Conservation (phyloP, 1,140 invertebrate genomes). For the Thalassaphorura encarpata region DNA sequence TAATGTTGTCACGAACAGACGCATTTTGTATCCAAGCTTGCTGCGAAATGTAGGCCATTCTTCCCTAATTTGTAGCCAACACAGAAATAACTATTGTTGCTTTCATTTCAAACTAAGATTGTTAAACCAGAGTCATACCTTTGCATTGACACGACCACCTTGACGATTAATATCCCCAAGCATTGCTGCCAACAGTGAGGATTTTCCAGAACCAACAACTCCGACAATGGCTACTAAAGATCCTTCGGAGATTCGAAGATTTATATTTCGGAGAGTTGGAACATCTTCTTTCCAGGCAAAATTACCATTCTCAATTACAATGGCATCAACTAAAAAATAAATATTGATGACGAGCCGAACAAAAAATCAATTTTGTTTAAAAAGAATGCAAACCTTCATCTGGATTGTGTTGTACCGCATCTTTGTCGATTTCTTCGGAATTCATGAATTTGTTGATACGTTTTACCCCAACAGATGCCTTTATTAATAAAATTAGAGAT, state of each 20-base stretch:
- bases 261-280: conserved; percentile 33
- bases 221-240: conserved; percentile 42
- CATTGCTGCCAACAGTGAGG: conserved; percentile 45
- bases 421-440: conserved; percentile 35
- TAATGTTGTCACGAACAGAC: conserved; percentile 43
- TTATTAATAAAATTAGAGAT: conserved; percentile 8
- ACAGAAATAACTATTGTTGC: too few species aligned
- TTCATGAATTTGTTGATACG: conserved; percentile 37
- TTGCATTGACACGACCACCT: conserved; percentile 38
- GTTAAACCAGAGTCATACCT: too few species aligned
- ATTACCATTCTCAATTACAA: conserved; percentile 62
- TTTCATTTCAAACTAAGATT: too few species aligned
- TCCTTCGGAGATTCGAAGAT: conserved; percentile 27
- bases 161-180: conserved; percentile 43
- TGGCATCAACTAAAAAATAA: conserved; percentile 41
- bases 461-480: conserved; percentile 37
- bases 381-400: conserved; percentile 6
- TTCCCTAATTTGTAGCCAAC: too few species aligned
- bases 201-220: conserved; percentile 48
- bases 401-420: conserved; percentile 32
- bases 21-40: conserved; percentile 48
- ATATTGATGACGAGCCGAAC: not conserved
- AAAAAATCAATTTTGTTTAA: not conserved
- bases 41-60: conserved; percentile 45
- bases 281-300: conserved; percentile 54